Conservation (phyloP, 2,113 vertebrate genomes). For the Leptosomus discolor region DNA sequence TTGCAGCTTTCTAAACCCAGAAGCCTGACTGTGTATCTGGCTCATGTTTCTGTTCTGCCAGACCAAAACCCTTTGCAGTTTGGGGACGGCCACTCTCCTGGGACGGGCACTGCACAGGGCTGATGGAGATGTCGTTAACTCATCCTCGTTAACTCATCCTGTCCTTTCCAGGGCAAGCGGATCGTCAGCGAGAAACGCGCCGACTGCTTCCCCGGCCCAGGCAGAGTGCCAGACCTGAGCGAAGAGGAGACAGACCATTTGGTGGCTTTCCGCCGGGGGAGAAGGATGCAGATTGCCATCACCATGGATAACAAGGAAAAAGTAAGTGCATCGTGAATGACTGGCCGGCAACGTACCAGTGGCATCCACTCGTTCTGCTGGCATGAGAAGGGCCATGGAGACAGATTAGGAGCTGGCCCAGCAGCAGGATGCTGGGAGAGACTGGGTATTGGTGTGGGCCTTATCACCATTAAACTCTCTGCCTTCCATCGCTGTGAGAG, state of each 20-base stretch:
- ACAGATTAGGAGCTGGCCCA: not conserved
- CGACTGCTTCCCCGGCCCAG: not conserved
- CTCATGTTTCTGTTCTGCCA: not conserved
- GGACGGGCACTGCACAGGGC: not conserved
- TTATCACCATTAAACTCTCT: not conserved
- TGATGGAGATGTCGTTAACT: not conserved
- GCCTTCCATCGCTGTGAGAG: not conserved
- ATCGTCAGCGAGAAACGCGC: constrained; percentile 85
- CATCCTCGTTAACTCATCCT: not conserved
- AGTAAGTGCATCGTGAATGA: constrained; percentile 40
- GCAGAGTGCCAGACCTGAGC: constrained; percentile 47
- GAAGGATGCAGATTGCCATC: constrained; percentile 69
- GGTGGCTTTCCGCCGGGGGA: constrained; percentile 66
- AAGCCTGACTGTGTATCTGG: not conserved
- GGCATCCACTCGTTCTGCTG: not conserved
- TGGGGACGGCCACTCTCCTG: not conserved
- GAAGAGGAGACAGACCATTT: constrained; percentile 64
- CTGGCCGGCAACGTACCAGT: not conserved
- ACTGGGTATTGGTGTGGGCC: not conserved
- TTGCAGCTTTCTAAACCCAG: not conserved
- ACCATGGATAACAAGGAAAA: constrained; percentile 72
- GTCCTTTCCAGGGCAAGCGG: constrained; percentile 80
- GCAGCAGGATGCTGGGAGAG: not conserved
- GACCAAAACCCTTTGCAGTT: not conserved
- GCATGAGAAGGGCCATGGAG: not conserved